phyloP scores from a whole-genome alignment of 2,113 vertebrate genomes.

The Bubo blakistoni region DNA sequence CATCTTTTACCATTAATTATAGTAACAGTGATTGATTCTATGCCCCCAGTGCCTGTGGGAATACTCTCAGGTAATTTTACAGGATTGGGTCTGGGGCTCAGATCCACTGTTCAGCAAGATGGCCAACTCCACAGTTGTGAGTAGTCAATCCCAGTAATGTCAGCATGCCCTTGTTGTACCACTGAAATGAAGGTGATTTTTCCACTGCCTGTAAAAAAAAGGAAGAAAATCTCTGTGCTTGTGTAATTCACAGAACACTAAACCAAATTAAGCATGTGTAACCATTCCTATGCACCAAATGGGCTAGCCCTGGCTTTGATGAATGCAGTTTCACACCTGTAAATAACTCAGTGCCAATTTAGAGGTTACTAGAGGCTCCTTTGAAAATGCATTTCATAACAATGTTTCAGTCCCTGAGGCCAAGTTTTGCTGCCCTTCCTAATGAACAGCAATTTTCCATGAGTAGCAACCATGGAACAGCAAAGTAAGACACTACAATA shows the following conservation, averaged over 20 bases:
- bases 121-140: not conserved
- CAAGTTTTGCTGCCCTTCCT: not conserved
- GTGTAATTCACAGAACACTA: not conserved
- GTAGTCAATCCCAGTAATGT: not conserved
- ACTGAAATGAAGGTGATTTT: not conserved
- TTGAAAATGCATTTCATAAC: not conserved
- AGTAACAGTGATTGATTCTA: not conserved
- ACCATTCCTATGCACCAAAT: not conserved
- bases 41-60: not conserved
- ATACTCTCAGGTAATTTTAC: conserved; percentile 2
- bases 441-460: not conserved
- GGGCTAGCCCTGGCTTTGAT: not conserved
- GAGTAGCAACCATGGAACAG: not conserved
- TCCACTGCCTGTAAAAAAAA: not conserved
- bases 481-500: not conserved
- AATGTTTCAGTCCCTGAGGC: not conserved
- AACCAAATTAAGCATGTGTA: not conserved
- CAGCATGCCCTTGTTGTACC: not conserved
- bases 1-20: conserved; percentile 18
- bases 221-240: not conserved
- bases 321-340: not conserved
- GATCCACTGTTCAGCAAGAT: not conserved
- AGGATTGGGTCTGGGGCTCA: not conserved
- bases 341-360: not conserved
- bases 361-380: not conserved